A percentile compares a stretch with the other conserved stretches of the same genome.
Conservation (phyloP, 2,888 invertebrate species). For the Drosophila dives region DNA sequence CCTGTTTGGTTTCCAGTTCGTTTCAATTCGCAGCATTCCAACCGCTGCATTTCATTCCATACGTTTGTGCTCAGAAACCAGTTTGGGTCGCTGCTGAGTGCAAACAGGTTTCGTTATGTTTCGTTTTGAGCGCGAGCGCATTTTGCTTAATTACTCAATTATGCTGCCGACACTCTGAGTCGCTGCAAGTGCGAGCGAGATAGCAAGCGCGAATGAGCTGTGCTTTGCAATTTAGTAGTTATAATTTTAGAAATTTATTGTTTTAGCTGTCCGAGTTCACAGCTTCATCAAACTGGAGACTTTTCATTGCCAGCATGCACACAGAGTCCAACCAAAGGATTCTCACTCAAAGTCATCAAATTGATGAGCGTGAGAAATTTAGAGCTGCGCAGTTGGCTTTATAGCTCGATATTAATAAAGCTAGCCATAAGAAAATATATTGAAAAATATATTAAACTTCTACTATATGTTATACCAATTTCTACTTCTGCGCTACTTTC, state of each 20-base stretch:
- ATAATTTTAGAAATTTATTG: conserved; percentile 69
- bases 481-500: not conserved
- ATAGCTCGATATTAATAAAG: not conserved
- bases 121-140: conserved; percentile 53
- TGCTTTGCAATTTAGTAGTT: conserved; percentile 59
- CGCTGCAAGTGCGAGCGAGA: not conserved
- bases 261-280: conserved; percentile 65
- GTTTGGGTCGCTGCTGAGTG: conserved; percentile 47
- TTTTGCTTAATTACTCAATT: conserved; percentile 74
- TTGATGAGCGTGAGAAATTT: conserved; percentile 65
- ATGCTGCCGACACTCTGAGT: conserved; percentile 49
- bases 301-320: conserved; percentile 34
- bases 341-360: conserved; percentile 34
- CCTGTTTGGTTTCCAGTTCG: conserved; percentile 27
- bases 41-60: conserved; percentile 27
- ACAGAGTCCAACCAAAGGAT: conserved; percentile 24
- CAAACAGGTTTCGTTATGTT: conserved; percentile 64
- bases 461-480: not conserved
- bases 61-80: conserved; percentile 53
- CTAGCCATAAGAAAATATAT: not conserved
- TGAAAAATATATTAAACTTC: not conserved
- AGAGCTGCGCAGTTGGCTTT: conserved; percentile 6
- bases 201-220: conserved; percentile 9
- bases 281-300: conserved; percentile 41
- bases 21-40: conserved; percentile 34